Evolutionary conservation across 2,113 vertebrate species (phyloP).

Genomic region (Tragelaphus strepsiceros): DNA sequence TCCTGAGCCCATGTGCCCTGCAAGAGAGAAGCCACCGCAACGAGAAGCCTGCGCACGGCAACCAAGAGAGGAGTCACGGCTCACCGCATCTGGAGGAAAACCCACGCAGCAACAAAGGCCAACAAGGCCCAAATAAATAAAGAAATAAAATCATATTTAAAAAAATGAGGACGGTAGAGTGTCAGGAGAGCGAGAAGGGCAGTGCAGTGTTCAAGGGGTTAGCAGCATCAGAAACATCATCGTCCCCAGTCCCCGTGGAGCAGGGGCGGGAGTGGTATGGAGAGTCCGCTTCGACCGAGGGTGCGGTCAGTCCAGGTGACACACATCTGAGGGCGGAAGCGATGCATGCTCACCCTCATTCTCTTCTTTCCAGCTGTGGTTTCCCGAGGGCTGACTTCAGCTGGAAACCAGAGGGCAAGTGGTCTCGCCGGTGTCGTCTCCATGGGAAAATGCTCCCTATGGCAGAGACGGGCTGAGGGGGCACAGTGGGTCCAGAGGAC

Average conservation of each 20-base stretch:
- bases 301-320: background rate
- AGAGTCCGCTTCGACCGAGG: background rate
- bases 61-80: background rate
- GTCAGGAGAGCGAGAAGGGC: too few relatives aligned
- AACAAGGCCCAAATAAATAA: background rate
- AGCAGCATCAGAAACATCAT: background rate
- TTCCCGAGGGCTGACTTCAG: background rate
- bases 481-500: background rate
- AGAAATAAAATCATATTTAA: background rate
- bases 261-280: rapidly evolving
- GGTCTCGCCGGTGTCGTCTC: rapidly evolving
- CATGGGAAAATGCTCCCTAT: background rate
- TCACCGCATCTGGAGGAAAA: background rate
- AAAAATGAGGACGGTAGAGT: background rate
- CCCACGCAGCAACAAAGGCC: background rate
- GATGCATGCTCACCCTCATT: background rate
- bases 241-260: background rate
- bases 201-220: background rate
- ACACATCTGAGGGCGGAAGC: background rate
- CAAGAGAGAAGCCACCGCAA: background rate
- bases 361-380: background rate
- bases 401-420: background rate
- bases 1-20: background rate
- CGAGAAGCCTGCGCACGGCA: background rate
- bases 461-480: background rate